Percentiles rank a stretch among this genome's conserved stretches.
Conservation (phyloP, 2,113 vertebrate species). For the Xenus cinereus region DNA sequence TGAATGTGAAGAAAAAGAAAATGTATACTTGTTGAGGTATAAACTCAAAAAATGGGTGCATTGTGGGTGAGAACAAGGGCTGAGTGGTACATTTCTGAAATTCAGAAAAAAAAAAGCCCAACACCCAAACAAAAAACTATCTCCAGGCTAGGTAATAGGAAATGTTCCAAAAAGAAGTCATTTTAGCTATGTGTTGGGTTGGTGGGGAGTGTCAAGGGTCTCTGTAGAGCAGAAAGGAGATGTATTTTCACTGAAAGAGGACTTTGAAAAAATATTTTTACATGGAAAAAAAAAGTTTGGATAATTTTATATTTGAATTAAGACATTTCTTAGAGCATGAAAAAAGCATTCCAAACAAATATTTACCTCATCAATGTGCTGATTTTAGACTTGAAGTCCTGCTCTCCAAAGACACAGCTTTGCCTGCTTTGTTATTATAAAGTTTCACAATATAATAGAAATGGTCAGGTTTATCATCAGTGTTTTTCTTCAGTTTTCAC, state of each 20-base stretch:
- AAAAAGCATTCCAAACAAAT: background rate
- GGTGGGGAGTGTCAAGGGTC: background rate
- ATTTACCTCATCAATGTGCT: background rate
- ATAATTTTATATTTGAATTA: background rate
- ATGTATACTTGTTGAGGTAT: background rate
- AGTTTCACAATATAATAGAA: background rate
- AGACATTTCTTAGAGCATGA: background rate
- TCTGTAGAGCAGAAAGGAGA: background rate
- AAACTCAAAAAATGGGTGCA: background rate
- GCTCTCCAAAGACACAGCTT: background rate
- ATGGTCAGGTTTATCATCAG: background rate
- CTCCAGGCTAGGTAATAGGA: background rate
- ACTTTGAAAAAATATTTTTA: background rate
- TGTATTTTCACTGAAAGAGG: background rate
- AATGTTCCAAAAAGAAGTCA: background rate
- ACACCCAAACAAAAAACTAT: background rate
- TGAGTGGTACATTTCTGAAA: background rate
- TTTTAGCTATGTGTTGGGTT: rapidly evolving
- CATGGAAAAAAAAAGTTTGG: background rate
- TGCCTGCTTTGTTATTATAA: background rate
- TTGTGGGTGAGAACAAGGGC: background rate
- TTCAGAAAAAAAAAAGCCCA: too few relatives aligned
- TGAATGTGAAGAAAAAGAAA: background rate
- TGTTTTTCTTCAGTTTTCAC: background rate
- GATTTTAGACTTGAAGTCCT: background rate